These are phyloP conservation scores for Xiphorhynchus erythropygius DNA, from an alignment of 2,797 vertebrate genomes.

Conservation along the genomic window DNA sequence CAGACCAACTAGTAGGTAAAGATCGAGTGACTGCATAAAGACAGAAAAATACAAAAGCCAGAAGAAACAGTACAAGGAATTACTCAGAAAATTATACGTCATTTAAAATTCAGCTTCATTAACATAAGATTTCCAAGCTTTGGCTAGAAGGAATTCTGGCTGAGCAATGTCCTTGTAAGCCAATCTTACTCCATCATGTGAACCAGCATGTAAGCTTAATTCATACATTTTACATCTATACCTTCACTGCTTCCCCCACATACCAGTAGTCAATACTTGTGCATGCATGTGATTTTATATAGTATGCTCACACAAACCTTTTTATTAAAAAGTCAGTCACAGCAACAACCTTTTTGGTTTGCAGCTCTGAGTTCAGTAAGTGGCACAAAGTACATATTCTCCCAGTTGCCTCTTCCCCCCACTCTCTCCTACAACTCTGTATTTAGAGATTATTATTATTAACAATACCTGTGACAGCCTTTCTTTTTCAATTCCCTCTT, in stretches of 20 bases:
- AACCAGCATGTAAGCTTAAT: not conserved
- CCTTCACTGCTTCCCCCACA: not conserved
- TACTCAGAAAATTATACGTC: not conserved
- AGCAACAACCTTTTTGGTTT: not conserved
- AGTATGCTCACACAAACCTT: not conserved
- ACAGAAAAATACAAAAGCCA: not conserved
- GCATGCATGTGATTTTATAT: rapidly evolving
- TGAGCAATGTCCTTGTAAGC: not conserved
- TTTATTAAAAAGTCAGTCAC: not conserved
- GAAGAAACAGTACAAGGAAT: not conserved
- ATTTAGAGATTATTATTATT: rapidly evolving
- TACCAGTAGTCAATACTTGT: not conserved
- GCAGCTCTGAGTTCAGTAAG: not conserved
- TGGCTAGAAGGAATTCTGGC: not conserved
- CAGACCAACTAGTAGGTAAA: not conserved
- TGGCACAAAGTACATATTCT: not conserved
- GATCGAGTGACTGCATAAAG: not conserved
- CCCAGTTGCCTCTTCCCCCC: not conserved
- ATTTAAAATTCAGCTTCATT: not conserved
- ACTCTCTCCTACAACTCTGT: not conserved
- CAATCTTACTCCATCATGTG: not conserved
- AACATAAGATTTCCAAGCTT: not conserved
- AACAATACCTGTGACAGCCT: not conserved
- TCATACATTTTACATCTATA: not conserved
- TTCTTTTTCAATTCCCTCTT: not conserved